Percentiles rank a stretch among this genome's conserved stretches.
Conservation (phyloP, 2,797 vertebrate species). For the Pangasius mekongensis region DNA sequence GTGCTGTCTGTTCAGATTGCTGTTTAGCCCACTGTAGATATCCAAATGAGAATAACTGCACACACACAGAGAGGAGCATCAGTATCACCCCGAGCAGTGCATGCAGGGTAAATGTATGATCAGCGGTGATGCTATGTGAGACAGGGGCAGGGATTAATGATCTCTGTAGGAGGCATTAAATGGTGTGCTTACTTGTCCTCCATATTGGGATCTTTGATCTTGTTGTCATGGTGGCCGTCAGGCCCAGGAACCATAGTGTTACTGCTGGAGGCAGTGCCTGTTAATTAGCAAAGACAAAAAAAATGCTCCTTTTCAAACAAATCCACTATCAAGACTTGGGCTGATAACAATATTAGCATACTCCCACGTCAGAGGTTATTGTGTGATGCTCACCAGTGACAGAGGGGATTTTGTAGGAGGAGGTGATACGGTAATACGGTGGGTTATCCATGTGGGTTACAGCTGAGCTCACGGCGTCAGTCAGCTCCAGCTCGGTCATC, state of each 20-base stretch:
- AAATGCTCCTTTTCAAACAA: neutral
- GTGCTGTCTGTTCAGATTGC: slow-evolving; percentile 94
- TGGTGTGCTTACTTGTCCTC: slow-evolving; percentile 85
- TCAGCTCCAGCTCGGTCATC: slow-evolving; percentile 93
- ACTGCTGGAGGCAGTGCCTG: slow-evolving; percentile 98
- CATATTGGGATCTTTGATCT: slow-evolving; percentile 87
- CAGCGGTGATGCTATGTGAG: neutral
- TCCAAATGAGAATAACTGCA: slow-evolving; percentile 89
- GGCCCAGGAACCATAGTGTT: slow-evolving; percentile 97
- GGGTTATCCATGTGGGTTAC: slow-evolving; percentile 99
- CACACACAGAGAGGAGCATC: slow-evolving; percentile 18
- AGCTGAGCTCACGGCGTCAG: slow-evolving; percentile 91
- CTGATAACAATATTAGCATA: slow-evolving; percentile 13
- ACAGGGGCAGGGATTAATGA: no score
- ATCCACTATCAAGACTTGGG: neutral
- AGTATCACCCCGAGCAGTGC: neutral
- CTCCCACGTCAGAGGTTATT: neutral
- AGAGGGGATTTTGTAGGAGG: slow-evolving; percentile 96
- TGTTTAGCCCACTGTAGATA: slow-evolving; percentile 92
- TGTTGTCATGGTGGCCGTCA: slow-evolving; percentile 87
- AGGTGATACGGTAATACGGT: slow-evolving; percentile 95
- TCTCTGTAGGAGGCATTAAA: no score
- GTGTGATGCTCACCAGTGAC: slow-evolving; percentile 85
- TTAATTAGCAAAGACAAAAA: slow-evolving; percentile 42
- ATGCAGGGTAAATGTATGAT: neutral